These are phyloP conservation scores for Pipistrellus nathusii DNA, from an alignment of 2,797 vertebrate species.

Conservation along the genomic window DNA sequence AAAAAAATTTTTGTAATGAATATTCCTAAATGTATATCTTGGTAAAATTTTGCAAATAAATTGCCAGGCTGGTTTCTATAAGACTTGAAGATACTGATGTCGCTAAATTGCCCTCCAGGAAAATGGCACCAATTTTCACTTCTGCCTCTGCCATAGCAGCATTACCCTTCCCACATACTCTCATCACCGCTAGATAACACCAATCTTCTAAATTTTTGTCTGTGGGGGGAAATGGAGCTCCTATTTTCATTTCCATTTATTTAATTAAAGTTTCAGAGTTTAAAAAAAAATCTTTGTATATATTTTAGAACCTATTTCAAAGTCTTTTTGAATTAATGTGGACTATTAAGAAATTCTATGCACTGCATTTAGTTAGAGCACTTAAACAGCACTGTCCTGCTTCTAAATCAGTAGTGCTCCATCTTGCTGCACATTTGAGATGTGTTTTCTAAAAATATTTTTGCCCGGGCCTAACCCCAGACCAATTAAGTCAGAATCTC, in stretches of 20 bases:
- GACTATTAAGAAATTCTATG: conserved; percentile 56
- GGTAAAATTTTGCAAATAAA: conserved; percentile 18
- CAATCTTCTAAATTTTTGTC: not conserved
- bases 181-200: not conserved
- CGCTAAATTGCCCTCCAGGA: conserved; percentile 12
- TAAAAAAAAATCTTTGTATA: conserved; percentile 46
- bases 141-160: not conserved
- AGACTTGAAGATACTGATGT: not conserved
- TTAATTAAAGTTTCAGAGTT: conserved; percentile 64
- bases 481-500: conserved; percentile 61
- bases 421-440: conserved; percentile 45
- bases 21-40: not conserved
- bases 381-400: conserved; percentile 18
- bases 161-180: not conserved
- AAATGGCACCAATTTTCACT: conserved; percentile 32
- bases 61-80: not conserved
- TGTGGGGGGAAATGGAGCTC: not conserved
- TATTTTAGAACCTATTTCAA: conserved; percentile 57
- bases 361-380: conserved; percentile 61
- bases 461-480: conserved; percentile 59
- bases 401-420: conserved; percentile 46
- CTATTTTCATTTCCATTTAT: conserved; percentile 62
- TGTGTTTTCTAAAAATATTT: conserved; percentile 65
- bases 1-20: not conserved
- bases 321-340: conserved; percentile 69